Conservation (phyloP, 2,113 vertebrate species). For the Plotosus lineatus region DNA sequence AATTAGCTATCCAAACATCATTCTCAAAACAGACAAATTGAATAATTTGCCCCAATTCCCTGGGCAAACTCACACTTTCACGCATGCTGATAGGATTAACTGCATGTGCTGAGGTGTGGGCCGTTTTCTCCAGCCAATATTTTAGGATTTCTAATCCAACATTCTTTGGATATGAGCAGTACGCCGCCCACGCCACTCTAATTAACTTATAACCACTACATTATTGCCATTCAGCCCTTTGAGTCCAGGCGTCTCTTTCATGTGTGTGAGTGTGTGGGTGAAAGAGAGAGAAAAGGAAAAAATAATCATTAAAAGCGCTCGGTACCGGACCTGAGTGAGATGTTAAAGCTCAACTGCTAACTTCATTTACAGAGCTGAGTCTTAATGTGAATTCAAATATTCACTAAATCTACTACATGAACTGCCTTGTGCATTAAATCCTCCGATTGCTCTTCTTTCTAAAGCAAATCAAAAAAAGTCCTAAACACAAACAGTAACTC, state of each 20-base stretch:
- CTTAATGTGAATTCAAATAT: too few species aligned
- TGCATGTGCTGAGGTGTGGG: conserved; percentile 58
- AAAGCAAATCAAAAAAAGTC: not conserved
- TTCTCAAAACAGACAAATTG: conserved; percentile 64
- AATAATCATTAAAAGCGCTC: not conserved
- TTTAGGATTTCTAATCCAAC: conserved; percentile 63
- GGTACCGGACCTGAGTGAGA: not conserved
- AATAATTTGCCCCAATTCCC: conserved; percentile 66
- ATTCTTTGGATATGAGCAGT: conserved; percentile 50
- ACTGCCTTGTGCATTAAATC: not conserved
- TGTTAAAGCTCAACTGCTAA: not conserved
- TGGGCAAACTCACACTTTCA: conserved; percentile 63
- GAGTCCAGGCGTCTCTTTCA: conserved; percentile 21
- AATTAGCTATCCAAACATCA: conserved; percentile 64
- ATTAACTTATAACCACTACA: conserved; percentile 51
- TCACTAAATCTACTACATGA: too few species aligned
- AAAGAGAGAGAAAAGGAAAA: not conserved
- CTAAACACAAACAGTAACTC: not conserved
- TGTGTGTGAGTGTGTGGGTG: not conserved
- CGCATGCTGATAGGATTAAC: conserved; percentile 65
- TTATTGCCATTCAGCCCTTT: conserved; percentile 30
- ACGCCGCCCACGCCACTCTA: conserved; percentile 30
- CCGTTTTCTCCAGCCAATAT: conserved; percentile 53
- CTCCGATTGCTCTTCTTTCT: not conserved
- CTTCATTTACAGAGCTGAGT: not conserved